Percentiles rank a stretch among this genome's conserved stretches.
Conservation (phyloP, 2,113 vertebrate species). For the Uria lomvia region DNA sequence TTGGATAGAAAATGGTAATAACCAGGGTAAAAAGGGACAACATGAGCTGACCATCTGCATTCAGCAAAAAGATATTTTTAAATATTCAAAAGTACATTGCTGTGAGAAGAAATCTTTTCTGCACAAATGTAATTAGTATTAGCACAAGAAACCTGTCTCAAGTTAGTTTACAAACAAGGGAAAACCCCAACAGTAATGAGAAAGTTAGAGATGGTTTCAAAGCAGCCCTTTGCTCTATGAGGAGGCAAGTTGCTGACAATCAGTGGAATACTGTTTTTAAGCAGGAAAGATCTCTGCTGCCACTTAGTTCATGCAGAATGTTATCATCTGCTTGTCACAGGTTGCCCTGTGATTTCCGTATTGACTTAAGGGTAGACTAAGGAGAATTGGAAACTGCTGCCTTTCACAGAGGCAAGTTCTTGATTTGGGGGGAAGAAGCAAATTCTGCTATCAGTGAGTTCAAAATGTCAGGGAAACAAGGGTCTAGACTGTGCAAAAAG, state of each 20-base stretch:
- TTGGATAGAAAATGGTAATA: not conserved
- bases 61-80: not conserved
- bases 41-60: not conserved
- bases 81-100: not conserved
- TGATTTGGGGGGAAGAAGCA: not conserved
- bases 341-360: not conserved
- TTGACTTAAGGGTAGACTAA: not conserved
- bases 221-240: not conserved
- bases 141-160: not conserved
- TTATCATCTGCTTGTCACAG: not conserved
- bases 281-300: not conserved
- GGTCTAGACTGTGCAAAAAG: not conserved
- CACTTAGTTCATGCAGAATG: not conserved
- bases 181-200: not conserved
- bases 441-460: not conserved
- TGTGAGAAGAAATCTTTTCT: not conserved
- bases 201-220: not conserved
- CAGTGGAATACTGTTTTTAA: not conserved
- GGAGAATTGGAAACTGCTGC: not conserved
- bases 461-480: not conserved
- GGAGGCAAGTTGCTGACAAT: not conserved
- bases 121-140: not conserved
- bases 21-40: not conserved
- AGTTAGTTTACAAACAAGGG: not conserved
- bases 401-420: not conserved